Base-by-base conservation (phyloP, 2,113 vertebrate genomes). In the Lepisosteus oculatus region DNA sequence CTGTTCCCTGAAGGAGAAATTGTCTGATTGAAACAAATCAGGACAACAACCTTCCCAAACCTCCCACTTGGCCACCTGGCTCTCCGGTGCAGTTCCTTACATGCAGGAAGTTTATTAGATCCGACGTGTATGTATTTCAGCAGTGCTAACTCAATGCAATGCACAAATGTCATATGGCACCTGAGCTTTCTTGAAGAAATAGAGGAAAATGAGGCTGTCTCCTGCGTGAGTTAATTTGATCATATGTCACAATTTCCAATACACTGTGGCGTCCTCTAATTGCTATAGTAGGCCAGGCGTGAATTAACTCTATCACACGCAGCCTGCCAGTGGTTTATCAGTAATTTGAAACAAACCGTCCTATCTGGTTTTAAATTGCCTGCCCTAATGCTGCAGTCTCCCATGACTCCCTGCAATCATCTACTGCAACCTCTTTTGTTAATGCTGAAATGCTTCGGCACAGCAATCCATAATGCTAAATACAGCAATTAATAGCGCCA, bases 101-200 rank as follows among this genome's bases (percentile, higher is more conserved):
- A 29, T 29, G 67, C 17, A 6, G 72, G 45, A 64, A 73, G 76
- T 80, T 78, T 77, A 83, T 86, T 72, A 76, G 71, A 64, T 67
- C 2, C 62, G 47, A 65, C 61, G 41, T 29, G 62, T 55, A 70
- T 65, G 73, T 77, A 9, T 51, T 5, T 2, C 5, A 5, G 9
- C 74, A 70, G 63, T 45, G n/a, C 44, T 73, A 43, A 51, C 72
- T 6, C 47, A 51, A 51, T 51, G 9, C 47, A 51, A 9, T 9
- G 9, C 47, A 5, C 47, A 9, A 51, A 5, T 51, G 47, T 51
- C 63, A 43, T 67, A 66, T 43, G 47, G 5, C 41, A 12, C 54
- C 11, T 47, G 59, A 67, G 14, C 45, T 75, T 67, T 55, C 45
- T 61, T 67, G 67, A 62, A 51, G 67, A 62, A 47, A 63, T n/a